A percentile compares a stretch with the other conserved stretches of the same genome.
Evolutionary conservation across 2,113 vertebrate genomes (phyloP).

Genomic region (Ailuropoda melanoleuca): DNA sequence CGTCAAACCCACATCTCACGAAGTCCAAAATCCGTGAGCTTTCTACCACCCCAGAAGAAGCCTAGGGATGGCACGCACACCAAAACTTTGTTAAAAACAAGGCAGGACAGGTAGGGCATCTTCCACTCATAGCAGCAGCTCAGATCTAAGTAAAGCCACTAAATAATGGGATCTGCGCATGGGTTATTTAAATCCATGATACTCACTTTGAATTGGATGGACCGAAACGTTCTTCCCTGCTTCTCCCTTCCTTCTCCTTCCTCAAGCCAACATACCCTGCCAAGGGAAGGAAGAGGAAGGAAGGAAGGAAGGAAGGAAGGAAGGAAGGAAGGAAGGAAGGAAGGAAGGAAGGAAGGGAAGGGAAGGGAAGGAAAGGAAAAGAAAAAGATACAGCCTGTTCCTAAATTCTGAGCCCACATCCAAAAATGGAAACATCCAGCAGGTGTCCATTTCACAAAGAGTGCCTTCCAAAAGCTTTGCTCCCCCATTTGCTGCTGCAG

Average conservation of each 20-base stretch:
- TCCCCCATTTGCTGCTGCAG: not conserved
- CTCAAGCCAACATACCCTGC: slow-evolving; percentile 10
- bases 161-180: slow-evolving; percentile 56
- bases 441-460: not conserved
- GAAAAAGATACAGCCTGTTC: slow-evolving; percentile 47
- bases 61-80: not conserved
- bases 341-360: not conserved
- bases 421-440: not conserved
- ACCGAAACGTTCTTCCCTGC: slow-evolving; percentile 73
- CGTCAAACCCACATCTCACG: not conserved
- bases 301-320: not conserved
- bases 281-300: too few species aligned
- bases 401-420: not conserved
- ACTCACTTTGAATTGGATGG: slow-evolving; percentile 79
- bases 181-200: slow-evolving; percentile 76
- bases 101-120: not conserved
- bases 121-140: not conserved
- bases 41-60: not conserved
- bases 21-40: not conserved
- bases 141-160: not conserved
- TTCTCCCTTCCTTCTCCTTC: slow-evolving; percentile 63
- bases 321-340: not conserved
- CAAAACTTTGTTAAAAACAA: not conserved
- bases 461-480: not conserved
- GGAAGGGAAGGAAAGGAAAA: not conserved